Base-by-base conservation (phyloP, 2,113 vertebrate species). In the Colaptes auratus region DNA sequence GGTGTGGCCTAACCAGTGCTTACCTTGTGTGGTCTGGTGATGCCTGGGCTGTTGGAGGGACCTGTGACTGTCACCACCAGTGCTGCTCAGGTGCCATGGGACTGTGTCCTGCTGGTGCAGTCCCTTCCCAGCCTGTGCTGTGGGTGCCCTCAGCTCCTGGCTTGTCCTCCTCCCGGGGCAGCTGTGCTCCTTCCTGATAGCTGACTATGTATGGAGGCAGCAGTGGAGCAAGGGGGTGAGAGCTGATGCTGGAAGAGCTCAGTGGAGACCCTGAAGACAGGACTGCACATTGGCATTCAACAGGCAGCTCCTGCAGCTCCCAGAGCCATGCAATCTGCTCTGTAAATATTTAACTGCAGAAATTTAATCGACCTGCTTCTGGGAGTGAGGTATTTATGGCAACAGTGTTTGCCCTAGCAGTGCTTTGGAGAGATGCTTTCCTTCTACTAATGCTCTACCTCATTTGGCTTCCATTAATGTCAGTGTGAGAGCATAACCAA, bases 341-440 rank as follows among this genome's bases (percentile, higher is more conserved):
- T 56, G 83, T 86, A 91, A 92, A 89, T 77, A 91, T 83, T 89
- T 89, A 83, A 80, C 90, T 76, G 52, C 31, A 56, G 69, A 80
- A 86, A 86, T 86, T 66, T 73, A 72, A 86, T 50, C 2, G 2
- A 33, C 2, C 0, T 55, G 55, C 73, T 60, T 67, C 64, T 86
- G 73, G 52, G 60, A 53, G 65, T 61, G 64, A 83, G 58, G 69
- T 86, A 91, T 86, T 85, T 90, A 90, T 59, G 67, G 88, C 73
- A 82, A 86, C 88, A 18, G 35, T 28, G 52, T 61, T 66, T 71
- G 73, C 35, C 52, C 50, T 81, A 56, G 11, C 39, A 48, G 28
- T 31, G 52, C 35, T 71, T 70, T 77, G 66, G 46, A 88, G 70
- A 81, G 53, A n/a, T 87, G 42, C 28, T 77, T 89, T 50, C 7